Base-by-base conservation (phyloP, 2,888 invertebrate species). In the Amphipyra berbera region DNA sequence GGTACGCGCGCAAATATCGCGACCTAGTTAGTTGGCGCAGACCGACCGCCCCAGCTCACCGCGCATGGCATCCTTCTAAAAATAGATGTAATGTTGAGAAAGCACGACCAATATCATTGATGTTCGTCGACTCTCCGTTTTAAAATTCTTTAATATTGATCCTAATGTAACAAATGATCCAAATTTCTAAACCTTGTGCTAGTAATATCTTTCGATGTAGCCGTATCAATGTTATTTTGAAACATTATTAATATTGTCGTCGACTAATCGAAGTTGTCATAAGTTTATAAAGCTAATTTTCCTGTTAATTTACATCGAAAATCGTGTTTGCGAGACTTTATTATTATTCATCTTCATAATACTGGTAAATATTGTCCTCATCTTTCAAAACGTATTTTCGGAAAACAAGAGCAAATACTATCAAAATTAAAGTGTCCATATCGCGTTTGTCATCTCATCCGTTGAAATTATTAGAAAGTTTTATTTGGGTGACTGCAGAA, bases 11-110 rank as follows among this genome's bases (percentile, higher is more conserved):
- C 86, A 88, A 88, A 89, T 89, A 87, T 88, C 87, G 87, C 90
- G 92, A 93, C 93, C 93, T 90, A 94, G 88, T 92, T 92, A 73
- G 83, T 82, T 82, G 81, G 84, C 73, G 68, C 82, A 85, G 75
- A 73, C 69, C 68, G 64, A 79, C 71, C 85, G 83, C 82, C 84
- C 81, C 85, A 84, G 83, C 89, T 78, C 86, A 82, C 82, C 83
- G 80, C 82, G 81, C 84, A 83, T 82, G 79, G 82, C 84, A 88
- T 88, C 87, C 84, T 85, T 84, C 90, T 91, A 90, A 87, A 90
- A 88, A 90, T 91, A 91, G 83, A 83, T 78, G 76, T 85, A 82
- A 87, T 88, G 86, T 88, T 90, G 88, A 88, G 90, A 90, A 90
- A 91, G 88, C 85, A 85, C 71, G 68, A 76, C 69, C 62, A 78